Evolutionary conservation across 2,888 invertebrate genomes (phyloP).

Genomic region (Xestia sexstrigata): DNA sequence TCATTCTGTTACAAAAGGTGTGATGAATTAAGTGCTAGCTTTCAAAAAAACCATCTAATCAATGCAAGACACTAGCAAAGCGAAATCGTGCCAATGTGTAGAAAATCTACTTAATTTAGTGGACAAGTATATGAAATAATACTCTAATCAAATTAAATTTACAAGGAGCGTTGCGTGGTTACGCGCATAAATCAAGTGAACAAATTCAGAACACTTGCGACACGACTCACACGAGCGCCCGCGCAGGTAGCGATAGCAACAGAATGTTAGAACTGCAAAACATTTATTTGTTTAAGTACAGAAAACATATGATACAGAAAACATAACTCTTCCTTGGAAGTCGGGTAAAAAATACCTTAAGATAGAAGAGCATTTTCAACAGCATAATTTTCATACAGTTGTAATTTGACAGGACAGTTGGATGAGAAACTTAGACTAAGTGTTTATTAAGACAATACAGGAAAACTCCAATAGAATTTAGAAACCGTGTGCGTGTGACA

Average conservation of each 20-base stretch:
- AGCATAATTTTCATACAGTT: not conserved
- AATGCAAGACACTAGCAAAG: not conserved
- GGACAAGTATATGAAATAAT: slow-evolving; percentile 18
- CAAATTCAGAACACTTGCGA: slow-evolving; percentile 69
- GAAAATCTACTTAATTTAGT: slow-evolving; percentile 17
- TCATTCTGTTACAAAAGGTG: not conserved
- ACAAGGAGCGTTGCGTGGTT: slow-evolving; percentile 52
- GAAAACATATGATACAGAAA: not conserved
- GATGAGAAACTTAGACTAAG: too few species aligned
- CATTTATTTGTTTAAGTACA: not conserved
- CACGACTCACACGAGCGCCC: slow-evolving; percentile 49
- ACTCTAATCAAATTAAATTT: slow-evolving; percentile 57
- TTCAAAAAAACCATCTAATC: not conserved
- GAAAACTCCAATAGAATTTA: not conserved
- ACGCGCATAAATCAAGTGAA: slow-evolving; percentile 66
- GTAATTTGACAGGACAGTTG: not conserved
- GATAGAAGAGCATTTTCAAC: not conserved
- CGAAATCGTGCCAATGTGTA: slow-evolving; percentile 16
- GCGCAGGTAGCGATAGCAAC: slow-evolving; percentile 54
- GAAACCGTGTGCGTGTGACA: not conserved
- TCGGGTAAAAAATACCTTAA: not conserved
- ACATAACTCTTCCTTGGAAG: not conserved
- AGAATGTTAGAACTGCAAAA: not conserved
- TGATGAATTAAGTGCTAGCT: not conserved
- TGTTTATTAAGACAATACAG: not conserved